A percentile compares a stretch with the other conserved stretches of the same genome.
Evolutionary conservation across 37 sponge, comb jelly and placozoan species (phyloP).

Genomic region (Cladorhizidae sp.): DNA sequence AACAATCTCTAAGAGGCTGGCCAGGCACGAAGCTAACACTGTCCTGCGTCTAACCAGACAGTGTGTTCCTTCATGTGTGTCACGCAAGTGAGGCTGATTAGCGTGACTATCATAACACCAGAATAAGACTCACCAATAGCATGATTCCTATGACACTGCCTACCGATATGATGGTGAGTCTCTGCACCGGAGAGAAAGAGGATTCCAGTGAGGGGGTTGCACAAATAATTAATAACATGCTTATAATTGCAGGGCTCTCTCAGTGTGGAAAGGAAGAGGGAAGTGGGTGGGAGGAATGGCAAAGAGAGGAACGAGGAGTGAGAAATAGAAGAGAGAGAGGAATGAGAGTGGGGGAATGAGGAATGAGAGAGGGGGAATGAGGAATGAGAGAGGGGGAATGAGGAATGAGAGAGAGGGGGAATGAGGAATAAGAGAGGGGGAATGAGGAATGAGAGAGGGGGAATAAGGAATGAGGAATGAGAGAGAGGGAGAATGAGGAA

Average conservation of each 20-base stretch:
- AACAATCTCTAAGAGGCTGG: not conserved
- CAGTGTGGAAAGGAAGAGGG: too few species aligned
- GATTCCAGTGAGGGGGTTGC: too few species aligned
- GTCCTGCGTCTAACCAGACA: too few species aligned
- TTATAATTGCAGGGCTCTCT: too few species aligned
- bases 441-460: too few species aligned
- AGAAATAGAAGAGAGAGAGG: not conserved
- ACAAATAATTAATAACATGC: too few species aligned
- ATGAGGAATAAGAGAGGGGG: not conserved
- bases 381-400: too few species aligned
- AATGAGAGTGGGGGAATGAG: conserved; percentile 5
- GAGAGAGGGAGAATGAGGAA: not conserved
- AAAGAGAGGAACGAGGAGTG: not conserved
- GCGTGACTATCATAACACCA: too few species aligned
- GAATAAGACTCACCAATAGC: not conserved
- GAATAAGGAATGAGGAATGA: not conserved
- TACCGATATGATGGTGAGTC: not conserved
- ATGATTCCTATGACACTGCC: not conserved
- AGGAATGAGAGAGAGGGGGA: too few species aligned
- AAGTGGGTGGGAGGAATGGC: not conserved
- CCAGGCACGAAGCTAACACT: too few species aligned
- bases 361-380: not conserved
- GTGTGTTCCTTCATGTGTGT: too few species aligned
- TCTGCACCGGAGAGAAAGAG: not conserved
- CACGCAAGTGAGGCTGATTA: too few species aligned